Evolutionary conservation across 37 sponge, comb jelly and placozoan genomes (phyloP), one percentile per base, ranked within the genome.

Genomic region (Hexactinellida sp.): DNA sequence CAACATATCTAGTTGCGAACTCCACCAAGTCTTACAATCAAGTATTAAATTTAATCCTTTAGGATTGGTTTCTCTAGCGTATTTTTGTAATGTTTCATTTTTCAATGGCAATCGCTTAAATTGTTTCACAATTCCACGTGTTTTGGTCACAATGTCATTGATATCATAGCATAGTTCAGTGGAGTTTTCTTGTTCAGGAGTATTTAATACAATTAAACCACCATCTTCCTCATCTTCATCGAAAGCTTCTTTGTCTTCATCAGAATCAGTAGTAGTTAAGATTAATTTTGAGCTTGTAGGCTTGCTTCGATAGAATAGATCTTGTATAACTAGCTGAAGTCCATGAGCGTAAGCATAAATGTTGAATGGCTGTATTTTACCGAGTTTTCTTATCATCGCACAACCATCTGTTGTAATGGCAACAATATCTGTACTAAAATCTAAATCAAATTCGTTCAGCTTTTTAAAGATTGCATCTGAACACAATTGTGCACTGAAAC

Each of bases 391-490:
- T 23, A 63, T 63, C 76, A 63, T 63, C 13, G 76, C 3, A 63
- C 76, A 63, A 23, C 76, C 76, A 63, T 63, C 76, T 21, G 76
- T 63, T 5, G 76, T 63, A 63, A 63, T 63, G 13, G 76, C 76
- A 63, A 63, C 13, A 63, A 63, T 63, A 63, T 63, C 76, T 25
- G 21, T 21, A 7, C 13, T 7, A 21, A 63, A 63, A 63, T 63
- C 28, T 63, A 63, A 23, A 5, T 63, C 76, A 63, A 63, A 63
- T 32, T 63, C 28, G 3, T 63, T 63, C 76, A 63, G 76, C 13
- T 63, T 63, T 1, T 7, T 21, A 7, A 23, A 63, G 3, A 63
- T 63, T 63, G 76, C 13, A 7, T 63, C 76, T 21, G 13, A 21
- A 63, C 76, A 63, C 13, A 21, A 21, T 23, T 63, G 19, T n/a